Base-by-base conservation (phyloP, 2,888 invertebrate genomes). In the Monochamus alternatus region DNA sequence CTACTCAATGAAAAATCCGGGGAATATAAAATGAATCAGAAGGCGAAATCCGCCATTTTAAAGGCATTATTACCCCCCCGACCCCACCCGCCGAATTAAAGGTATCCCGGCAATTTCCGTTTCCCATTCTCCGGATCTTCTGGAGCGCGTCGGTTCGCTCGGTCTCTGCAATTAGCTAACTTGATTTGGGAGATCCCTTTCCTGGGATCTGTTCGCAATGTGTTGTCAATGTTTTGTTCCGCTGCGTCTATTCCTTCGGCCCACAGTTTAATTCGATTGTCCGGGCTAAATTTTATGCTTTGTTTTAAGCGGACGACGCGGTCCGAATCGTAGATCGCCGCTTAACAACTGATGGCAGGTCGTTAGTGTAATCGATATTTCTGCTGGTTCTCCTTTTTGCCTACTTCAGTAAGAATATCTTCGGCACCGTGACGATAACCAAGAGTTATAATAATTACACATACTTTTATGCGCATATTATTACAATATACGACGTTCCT, bases 111-210 rank as follows among this genome's bases (percentile, higher is more conserved):
- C 58, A 43, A 32, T 68, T 68, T 68, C 74, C 51, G 55, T 69
- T 63, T 65, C 47, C 44, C 71, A 51, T 52, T 63, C 69, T 60
- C 63, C 47, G 38, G 8, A 22, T 64, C 52, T 60, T 44, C 59
- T 51, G 22, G 62, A 55, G 60, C 68, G 52, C 59, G 52, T 65
- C 52, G 70, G 66, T 69, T 66, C 69, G 62, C 59, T 73, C 85
- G 82, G 85, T 85, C 87, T 85, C 86, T 86, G 89, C 89, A 88
- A 89, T 89, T 89, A 89, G 88, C 89, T 89, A 89, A 89, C 88
- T 89, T 87, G 87, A 89, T 89, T 89, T 89, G 86, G 85, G 87
- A 88, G 89, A 89, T 89, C 88, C 88, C 88, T 88, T 88, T 87
- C 87, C 86, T 81, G 81, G 87, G 88, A 87, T 87, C 87, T 86